Evolutionary conservation across 37 sponge, comb jelly and placozoan genomes (phyloP).

Genomic region (Ianthella basta): DNA sequence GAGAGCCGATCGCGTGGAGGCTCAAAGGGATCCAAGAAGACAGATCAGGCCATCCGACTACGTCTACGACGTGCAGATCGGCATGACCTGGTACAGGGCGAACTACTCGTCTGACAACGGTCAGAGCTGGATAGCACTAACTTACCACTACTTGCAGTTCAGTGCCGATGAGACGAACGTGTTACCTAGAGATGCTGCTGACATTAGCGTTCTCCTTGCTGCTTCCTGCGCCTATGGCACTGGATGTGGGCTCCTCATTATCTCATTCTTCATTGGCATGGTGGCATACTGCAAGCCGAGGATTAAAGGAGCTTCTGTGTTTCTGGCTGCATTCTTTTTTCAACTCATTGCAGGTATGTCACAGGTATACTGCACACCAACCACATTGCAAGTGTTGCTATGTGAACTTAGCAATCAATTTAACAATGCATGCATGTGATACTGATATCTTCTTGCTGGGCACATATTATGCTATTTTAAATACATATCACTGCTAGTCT

Average conservation of each 20-base stretch:
- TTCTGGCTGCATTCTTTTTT: slow-evolving; percentile 53
- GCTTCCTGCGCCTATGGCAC: slow-evolving; percentile 57
- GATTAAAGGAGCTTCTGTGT: slow-evolving; percentile 42
- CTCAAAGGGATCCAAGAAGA: not conserved
- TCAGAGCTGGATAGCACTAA: not conserved
- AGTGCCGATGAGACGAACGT: slow-evolving; percentile 6
- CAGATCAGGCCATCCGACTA: slow-evolving; percentile 17
- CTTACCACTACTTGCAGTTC: slow-evolving; percentile 13
- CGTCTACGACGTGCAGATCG: slow-evolving; percentile 24
- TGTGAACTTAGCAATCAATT: too few species aligned
- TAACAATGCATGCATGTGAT: too few species aligned
- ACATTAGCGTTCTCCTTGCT: slow-evolving; percentile 47
- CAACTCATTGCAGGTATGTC: slow-evolving; percentile 63
- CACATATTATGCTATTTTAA: too few species aligned
- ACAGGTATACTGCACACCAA: not conserved
- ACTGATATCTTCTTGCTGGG: too few species aligned
- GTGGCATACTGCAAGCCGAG: slow-evolving; percentile 68
- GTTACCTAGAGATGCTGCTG: not conserved
- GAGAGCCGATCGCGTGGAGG: not conserved
- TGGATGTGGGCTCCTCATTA: slow-evolving; percentile 52
- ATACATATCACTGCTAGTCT: too few species aligned
- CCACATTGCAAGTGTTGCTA: too few species aligned
- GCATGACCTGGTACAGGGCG: slow-evolving; percentile 18
- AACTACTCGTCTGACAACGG: slow-evolving; percentile 25
- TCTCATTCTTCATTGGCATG: slow-evolving; percentile 60